phyloP scores from a whole-genome alignment of 2,888 invertebrate species.

The Corbicula japonica region DNA sequence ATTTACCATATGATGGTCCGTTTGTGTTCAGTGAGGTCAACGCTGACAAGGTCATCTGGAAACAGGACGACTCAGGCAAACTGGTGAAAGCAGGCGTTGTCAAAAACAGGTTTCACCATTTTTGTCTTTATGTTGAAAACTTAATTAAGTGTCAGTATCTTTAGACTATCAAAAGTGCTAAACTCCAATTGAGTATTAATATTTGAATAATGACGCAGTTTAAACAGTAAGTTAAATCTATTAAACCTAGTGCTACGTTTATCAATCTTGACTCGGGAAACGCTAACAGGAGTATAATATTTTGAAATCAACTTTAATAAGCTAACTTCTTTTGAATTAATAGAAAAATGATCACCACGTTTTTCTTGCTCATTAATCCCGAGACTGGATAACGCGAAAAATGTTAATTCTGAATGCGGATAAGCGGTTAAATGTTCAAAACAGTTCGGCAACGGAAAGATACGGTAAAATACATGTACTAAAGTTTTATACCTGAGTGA shows the following conservation, averaged over 20 bases:
- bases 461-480: too few species aligned
- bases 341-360: too few species aligned
- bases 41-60: conserved; percentile 96
- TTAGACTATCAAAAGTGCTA: too few species aligned
- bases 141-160: too few species aligned
- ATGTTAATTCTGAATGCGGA: too few species aligned
- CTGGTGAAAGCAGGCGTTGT: conserved; percentile 16
- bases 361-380: too few species aligned
- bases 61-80: conserved; percentile 58
- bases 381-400: too few species aligned
- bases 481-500: too few species aligned
- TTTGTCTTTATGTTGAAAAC: background rate
- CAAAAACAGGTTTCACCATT: conserved; percentile 2
- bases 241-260: background rate
- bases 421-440: too few species aligned
- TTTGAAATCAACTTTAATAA: background rate
- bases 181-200: background rate
- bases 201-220: background rate
- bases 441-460: too few species aligned
- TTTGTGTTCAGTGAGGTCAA: conserved; percentile 98
- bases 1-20: conserved; percentile 93
- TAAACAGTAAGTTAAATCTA: background rate
- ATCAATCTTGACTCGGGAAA: background rate
- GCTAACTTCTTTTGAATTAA: background rate
- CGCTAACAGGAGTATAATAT: background rate